A percentile compares a stretch with the other conserved stretches of the same genome.
phyloP scores from a whole-genome alignment of 2,888 invertebrate species.

The Dione vanillae region DNA sequence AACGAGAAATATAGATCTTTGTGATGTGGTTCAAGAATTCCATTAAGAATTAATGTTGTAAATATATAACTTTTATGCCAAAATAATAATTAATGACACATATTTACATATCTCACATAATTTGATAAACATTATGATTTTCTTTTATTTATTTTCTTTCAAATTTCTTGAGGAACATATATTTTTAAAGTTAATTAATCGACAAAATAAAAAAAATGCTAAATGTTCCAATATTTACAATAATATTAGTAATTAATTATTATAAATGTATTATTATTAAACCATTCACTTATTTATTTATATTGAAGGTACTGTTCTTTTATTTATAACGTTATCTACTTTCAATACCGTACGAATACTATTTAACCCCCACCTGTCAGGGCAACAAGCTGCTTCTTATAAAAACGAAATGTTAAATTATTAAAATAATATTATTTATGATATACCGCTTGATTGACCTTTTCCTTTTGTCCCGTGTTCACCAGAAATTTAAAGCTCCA shows the following conservation, averaged over 20 bases:
- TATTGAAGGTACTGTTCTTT: not conserved
- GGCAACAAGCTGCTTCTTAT: not conserved
- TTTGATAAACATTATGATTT: no score
- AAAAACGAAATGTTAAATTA: not conserved
- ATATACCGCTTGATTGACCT: not conserved
- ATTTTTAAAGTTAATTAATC: no score
- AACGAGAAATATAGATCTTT: not conserved
- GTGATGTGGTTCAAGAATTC: not conserved
- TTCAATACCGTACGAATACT: not conserved
- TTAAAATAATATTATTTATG: slow-evolving; percentile 1
- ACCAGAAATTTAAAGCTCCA: not conserved
- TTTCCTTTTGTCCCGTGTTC: not conserved
- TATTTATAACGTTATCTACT: slow-evolving; percentile 1
- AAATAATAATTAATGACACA: not conserved
- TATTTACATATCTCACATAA: not conserved
- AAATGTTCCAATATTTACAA: no score
- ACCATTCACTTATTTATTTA: not conserved
- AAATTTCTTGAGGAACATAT: no score
- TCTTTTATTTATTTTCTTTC: no score
- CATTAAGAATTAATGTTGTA: not conserved
- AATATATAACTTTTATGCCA: not conserved
- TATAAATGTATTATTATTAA: not conserved
- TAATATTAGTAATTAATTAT: no score
- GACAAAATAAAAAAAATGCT: no score
- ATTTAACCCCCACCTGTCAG: slow-evolving; percentile 6